Evolutionary conservation across 64 coral and sea anemone genomes (phyloP).

Genomic region (Pocillopora damicornis): DNA sequence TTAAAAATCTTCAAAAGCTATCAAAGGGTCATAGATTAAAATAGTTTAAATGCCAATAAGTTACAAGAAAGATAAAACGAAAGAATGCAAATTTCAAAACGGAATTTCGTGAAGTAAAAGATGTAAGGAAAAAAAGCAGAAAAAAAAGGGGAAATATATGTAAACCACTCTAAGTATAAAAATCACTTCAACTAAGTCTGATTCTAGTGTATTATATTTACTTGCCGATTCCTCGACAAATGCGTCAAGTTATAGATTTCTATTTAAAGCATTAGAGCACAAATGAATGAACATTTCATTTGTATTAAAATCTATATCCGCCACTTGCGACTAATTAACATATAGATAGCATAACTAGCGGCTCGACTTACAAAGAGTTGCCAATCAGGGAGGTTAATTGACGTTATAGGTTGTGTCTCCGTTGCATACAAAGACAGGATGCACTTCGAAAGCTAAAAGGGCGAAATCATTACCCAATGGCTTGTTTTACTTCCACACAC

Average conservation of each 20-base stretch:
- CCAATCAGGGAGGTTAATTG: neutral
- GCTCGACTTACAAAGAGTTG: constrained; percentile 8
- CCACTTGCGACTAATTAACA: neutral
- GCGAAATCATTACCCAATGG: neutral
- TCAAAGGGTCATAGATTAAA: constrained; percentile 7
- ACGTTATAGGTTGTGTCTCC: neutral
- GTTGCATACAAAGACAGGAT: neutral
- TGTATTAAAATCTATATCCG: neutral
- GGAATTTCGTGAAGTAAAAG: neutral
- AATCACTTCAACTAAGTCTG: neutral
- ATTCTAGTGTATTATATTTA: neutral
- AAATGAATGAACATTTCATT: neutral
- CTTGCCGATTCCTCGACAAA: neutral
- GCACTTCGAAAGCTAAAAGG: constrained; percentile 2
- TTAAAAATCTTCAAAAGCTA: neutral
- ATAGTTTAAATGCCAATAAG: constrained; percentile 14
- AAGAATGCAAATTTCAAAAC: neutral
- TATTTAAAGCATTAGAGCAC: neutral
- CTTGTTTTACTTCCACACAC: neutral
- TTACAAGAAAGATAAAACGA: neutral
- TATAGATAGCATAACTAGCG: constrained; percentile 16
- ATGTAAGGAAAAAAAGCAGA: neutral
- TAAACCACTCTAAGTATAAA: neutral
- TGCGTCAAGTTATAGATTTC: neutral
- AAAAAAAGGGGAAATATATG: neutral